Percentiles rank a stretch among this genome's conserved stretches.
Evolutionary conservation across 1,140 invertebrate species (phyloP).

Genomic region (Ips typographus): DNA sequence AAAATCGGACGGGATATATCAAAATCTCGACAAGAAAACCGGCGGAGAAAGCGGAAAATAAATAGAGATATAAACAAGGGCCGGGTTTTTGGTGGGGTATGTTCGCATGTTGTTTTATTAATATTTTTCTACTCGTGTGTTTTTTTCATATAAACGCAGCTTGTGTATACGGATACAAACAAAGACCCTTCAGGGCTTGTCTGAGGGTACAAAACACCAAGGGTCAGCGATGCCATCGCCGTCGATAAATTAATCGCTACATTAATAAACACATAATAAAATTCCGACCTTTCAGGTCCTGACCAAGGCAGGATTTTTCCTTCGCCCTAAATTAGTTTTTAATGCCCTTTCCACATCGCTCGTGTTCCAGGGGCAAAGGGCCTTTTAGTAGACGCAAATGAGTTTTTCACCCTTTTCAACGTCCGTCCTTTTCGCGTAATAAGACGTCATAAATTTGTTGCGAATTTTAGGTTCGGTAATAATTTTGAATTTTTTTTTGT

Average conservation of each 20-base stretch:
- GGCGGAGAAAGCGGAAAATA: slow-evolving; percentile 9
- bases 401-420: slow-evolving; percentile 33
- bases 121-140: not conserved
- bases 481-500: not conserved
- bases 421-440: slow-evolving; percentile 24
- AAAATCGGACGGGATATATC: slow-evolving; percentile 27
- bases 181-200: too few species aligned
- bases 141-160: too few species aligned
- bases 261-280: slow-evolving; percentile 23
- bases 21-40: slow-evolving; percentile 17
- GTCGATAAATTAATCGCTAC: slow-evolving; percentile 1
- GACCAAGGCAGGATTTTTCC: slow-evolving; percentile 14
- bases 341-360: slow-evolving; percentile 15
- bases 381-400: slow-evolving; percentile 30
- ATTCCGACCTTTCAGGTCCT: slow-evolving; percentile 11
- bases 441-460: slow-evolving; percentile 21
- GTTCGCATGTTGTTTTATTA: slow-evolving; percentile 1
- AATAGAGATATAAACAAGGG: slow-evolving; percentile 21
- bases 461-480: slow-evolving; percentile 9
- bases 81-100: not conserved
- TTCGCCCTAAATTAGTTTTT: slow-evolving; percentile 26
- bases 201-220: not conserved
- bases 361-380: slow-evolving; percentile 18
- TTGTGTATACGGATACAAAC: too few species aligned
- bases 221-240: not conserved